Evolutionary conservation across 1,140 invertebrate species (phyloP).

Genomic region (Cydia amplana): DNA sequence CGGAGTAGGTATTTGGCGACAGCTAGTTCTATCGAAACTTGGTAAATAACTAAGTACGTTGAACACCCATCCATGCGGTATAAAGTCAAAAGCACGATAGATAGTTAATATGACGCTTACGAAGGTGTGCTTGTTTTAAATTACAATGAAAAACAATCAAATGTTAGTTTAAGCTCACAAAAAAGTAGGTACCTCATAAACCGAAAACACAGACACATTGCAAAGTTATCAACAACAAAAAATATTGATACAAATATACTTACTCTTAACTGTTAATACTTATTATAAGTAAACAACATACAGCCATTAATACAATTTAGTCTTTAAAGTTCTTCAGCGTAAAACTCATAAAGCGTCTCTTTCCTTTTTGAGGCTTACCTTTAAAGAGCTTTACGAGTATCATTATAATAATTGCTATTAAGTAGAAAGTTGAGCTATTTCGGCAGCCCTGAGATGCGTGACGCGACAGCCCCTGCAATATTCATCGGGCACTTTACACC

Average conservation of each 20-base stretch:
- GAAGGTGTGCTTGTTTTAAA: neutral
- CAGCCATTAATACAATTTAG: neutral
- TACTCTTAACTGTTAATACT: no score
- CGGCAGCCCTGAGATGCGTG: slow-evolving; percentile 38
- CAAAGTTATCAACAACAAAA: no score
- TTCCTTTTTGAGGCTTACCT: slow-evolving; percentile 7
- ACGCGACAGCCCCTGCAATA: slow-evolving; percentile 60
- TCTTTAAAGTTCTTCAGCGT: neutral
- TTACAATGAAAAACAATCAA: neutral
- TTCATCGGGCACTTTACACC: slow-evolving; percentile 64
- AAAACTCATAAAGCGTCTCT: slow-evolving; percentile 3
- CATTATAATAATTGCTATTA: slow-evolving; percentile 31
- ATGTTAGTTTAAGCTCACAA: neutral
- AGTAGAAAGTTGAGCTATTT: slow-evolving; percentile 11
- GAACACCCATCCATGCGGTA: neutral
- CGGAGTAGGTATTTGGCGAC: slow-evolving; percentile 28
- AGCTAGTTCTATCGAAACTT: slow-evolving; percentile 27
- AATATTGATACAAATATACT: no score
- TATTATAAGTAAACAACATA: no score
- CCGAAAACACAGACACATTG: no score
- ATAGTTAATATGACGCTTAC: neutral
- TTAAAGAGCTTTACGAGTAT: slow-evolving; percentile 17
- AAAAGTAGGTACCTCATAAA: neutral
- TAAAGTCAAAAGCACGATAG: neutral
- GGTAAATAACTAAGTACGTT: slow-evolving; percentile 22